These are phyloP conservation scores for Rhaphigaster nebulosa DNA, from an alignment of 2,888 invertebrate species.

Conservation along the genomic window DNA sequence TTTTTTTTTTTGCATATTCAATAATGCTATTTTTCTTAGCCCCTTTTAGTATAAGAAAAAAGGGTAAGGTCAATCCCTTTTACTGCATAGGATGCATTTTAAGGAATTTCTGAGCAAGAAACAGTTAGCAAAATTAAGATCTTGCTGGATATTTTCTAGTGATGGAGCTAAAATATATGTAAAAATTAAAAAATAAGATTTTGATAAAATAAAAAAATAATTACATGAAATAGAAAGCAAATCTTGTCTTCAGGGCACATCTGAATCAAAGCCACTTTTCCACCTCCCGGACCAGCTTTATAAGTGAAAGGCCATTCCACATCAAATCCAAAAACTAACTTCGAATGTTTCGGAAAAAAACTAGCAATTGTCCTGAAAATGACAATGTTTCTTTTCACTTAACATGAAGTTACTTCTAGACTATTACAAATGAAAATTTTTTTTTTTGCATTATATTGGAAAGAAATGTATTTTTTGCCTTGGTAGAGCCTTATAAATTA, in stretches of 20 bases:
- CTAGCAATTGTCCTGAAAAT: slow-evolving; percentile 52
- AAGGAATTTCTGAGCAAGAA: too few species aligned
- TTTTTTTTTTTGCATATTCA: too few species aligned
- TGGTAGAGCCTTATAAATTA: too few species aligned
- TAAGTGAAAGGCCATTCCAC: slow-evolving; percentile 78
- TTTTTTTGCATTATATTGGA: neutral
- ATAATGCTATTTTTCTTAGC: too few species aligned
- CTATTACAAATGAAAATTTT: neutral
- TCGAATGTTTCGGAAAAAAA: slow-evolving; percentile 10
- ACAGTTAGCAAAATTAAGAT: too few species aligned
- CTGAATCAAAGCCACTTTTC: slow-evolving; percentile 75
- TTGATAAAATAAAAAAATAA: slow-evolving; percentile 65
- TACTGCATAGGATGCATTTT: too few species aligned
- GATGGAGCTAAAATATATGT: too few species aligned
- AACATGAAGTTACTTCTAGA: neutral
- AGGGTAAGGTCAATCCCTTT: too few species aligned
- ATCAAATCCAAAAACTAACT: slow-evolving; percentile 73
- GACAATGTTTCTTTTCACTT: neutral
- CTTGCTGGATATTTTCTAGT: too few species aligned
- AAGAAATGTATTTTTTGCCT: neutral
- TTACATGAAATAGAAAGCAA: slow-evolving; percentile 75
- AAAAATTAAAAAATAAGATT: neutral
- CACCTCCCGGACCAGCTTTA: slow-evolving; percentile 72
- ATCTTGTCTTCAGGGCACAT: slow-evolving; percentile 72
- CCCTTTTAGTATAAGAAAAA: too few species aligned